Percentiles rank a stretch among this genome's conserved stretches.
Evolutionary conservation across 1,140 invertebrate species (phyloP).

Genomic region (Drosophila takahashii): DNA sequence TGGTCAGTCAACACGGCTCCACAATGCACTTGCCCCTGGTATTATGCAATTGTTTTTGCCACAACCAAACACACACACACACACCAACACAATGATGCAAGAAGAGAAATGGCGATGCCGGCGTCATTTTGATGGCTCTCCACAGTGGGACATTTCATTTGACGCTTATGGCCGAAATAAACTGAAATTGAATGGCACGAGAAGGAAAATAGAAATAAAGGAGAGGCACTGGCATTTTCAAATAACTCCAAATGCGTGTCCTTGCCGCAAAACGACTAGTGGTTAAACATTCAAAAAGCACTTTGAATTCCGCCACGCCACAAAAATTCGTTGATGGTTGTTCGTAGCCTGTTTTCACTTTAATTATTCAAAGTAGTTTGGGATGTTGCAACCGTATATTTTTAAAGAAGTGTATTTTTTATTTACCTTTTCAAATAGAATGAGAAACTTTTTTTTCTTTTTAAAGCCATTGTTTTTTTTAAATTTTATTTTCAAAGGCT

Average conservation of each 20-base stretch:
- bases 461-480: too few relatives aligned
- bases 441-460: too few relatives aligned
- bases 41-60: slow-evolving; percentile 55
- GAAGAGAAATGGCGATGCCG: slow-evolving; percentile 22
- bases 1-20: neutral
- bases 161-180: slow-evolving; percentile 13
- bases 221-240: neutral
- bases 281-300: slow-evolving; percentile 4
- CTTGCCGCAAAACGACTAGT: slow-evolving; percentile 20
- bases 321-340: slow-evolving; percentile 14
- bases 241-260: slow-evolving; percentile 4
- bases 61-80: slow-evolving; percentile 17
- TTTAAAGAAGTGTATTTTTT: neutral
- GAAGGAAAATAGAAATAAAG: slow-evolving; percentile 16
- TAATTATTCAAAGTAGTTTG: slow-evolving; percentile 7
- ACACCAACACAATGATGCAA: slow-evolving; percentile 32
- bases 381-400: too few relatives aligned
- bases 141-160: slow-evolving; percentile 38
- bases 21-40: slow-evolving; percentile 20
- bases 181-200: slow-evolving; percentile 3
- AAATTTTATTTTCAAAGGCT: too few relatives aligned
- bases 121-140: slow-evolving; percentile 38
- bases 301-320: slow-evolving; percentile 24
- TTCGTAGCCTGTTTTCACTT: slow-evolving; percentile 32
- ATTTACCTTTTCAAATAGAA: neutral